Evolutionary conservation across 2,113 vertebrate species (phyloP).

Genomic region (Dryoscopus gambensis): DNA sequence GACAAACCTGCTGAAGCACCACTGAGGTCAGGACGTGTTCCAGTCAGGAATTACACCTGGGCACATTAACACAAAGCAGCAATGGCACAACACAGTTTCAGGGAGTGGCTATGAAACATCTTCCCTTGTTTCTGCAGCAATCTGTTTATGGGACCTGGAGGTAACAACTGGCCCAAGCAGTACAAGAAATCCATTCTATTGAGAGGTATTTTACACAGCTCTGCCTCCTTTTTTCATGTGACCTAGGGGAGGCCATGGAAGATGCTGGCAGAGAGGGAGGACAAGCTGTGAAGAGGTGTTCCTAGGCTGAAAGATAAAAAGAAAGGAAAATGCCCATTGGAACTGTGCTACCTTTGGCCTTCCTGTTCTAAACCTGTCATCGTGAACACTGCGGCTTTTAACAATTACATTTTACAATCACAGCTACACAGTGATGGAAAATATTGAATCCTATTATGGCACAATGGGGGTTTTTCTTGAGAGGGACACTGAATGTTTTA

Average conservation of each 20-base stretch:
- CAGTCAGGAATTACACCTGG: neutral
- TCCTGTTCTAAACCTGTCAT: neutral
- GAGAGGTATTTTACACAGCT: neutral
- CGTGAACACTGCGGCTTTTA: neutral
- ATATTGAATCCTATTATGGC: neutral
- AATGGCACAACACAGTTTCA: neutral
- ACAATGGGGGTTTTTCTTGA: neutral
- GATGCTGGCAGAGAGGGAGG: neutral
- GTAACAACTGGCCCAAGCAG: neutral
- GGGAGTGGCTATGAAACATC: rapidly evolving
- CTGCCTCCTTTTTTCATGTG: neutral
- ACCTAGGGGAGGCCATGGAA: neutral
- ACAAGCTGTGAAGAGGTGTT: neutral
- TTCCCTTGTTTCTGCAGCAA: neutral
- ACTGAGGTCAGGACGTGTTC: neutral
- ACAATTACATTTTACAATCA: neutral
- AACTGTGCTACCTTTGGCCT: neutral
- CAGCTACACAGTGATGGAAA: neutral
- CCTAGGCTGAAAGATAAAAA: neutral
- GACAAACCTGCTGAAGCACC: neutral
- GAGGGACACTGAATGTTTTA: neutral
- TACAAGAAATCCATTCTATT: neutral
- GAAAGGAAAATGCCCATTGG: neutral
- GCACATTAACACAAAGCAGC: neutral
- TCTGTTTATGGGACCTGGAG: neutral